Base-by-base conservation (phyloP, 2,113 vertebrate genomes). In the Lonchura striata region DNA sequence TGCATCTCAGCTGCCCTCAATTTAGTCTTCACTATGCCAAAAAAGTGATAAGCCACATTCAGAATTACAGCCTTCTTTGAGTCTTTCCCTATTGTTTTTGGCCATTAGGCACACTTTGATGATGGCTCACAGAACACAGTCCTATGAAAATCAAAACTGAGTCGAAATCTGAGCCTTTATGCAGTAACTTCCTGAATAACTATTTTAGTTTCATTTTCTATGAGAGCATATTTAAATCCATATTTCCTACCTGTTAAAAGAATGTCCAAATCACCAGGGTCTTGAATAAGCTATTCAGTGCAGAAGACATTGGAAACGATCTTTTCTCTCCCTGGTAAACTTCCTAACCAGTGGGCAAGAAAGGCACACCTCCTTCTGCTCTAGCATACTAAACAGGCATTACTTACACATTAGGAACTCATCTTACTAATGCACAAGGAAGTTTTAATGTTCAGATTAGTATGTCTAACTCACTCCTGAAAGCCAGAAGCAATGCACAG, bases 41-140 rank as follows among this genome's bases (percentile, higher is more conserved):
- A 66, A 46, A 70, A 28, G 5, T 22, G 10, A 0, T 30, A 53
- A n/a, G 22, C 65, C 27, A 28, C 0, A 0, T 61, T 56, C 31
- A 76, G 49, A 86, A 72, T 41, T 42, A 68, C 3, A 79, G 57
- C 6, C 20, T 82, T 90, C 13, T 82, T 17, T 72, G 27, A 10
- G 2, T 41, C 17, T 30, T 81, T 65, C 25, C 37, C 28, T 63
- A 8, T 25, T 69, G 66, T 3, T 44, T 33, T 82, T 83, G 22
- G 41, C 14, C 18, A 21, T 65, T 69, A 69, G 37, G n/a, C 19
- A 60, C 11, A 49, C 10, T 77, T 69, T 25, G 24, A 69, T 72
- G 11, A 39, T 2, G 39, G 23, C 21, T 80, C 8, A 46, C 8
- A 59, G 49, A 85, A 56, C 33, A 72, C 2, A 79, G 16, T 14